A percentile compares a stretch with the other conserved stretches of the same genome.
Evolutionary conservation across 2,797 vertebrate species (phyloP).

Genomic region (Pangasius macronema): DNA sequence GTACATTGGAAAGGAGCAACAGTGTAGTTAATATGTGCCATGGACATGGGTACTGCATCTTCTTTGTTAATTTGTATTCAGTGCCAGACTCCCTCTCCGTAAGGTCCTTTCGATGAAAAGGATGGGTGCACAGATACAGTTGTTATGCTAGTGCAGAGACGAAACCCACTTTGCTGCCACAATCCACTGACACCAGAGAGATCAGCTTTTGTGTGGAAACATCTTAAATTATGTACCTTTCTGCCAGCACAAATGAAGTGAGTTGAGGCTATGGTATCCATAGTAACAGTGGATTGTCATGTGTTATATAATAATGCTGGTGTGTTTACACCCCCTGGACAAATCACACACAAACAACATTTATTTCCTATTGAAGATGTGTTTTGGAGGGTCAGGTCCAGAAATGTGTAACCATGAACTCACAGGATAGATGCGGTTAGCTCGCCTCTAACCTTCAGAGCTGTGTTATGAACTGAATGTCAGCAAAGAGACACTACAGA

Average conservation of each 20-base stretch:
- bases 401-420: constrained; percentile 10
- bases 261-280: constrained; percentile 69
- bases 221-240: constrained; percentile 64
- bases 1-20: constrained; percentile 33
- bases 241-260: constrained; percentile 59
- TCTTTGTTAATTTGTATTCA: constrained; percentile 35
- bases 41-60: constrained; percentile 31
- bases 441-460: background rate
- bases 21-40: constrained; percentile 13
- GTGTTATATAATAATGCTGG: constrained; percentile 70
- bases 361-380: constrained; percentile 56
- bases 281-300: constrained; percentile 73
- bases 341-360: constrained; percentile 40
- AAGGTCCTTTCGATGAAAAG: constrained; percentile 29
- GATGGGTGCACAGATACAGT: constrained; percentile 25
- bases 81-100: constrained; percentile 24
- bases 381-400: constrained; percentile 31
- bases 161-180: constrained; percentile 51
- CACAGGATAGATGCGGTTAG: background rate
- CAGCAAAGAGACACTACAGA: background rate
- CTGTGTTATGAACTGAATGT: constrained; percentile 1
- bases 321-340: constrained; percentile 69
- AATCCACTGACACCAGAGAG: constrained; percentile 44
- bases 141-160: constrained; percentile 35
- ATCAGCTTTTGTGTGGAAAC: constrained; percentile 52